These are phyloP conservation scores for Tenthredo distinguenda DNA, from an alignment of 2,888 invertebrate genomes.

Conservation along the genomic window DNA sequence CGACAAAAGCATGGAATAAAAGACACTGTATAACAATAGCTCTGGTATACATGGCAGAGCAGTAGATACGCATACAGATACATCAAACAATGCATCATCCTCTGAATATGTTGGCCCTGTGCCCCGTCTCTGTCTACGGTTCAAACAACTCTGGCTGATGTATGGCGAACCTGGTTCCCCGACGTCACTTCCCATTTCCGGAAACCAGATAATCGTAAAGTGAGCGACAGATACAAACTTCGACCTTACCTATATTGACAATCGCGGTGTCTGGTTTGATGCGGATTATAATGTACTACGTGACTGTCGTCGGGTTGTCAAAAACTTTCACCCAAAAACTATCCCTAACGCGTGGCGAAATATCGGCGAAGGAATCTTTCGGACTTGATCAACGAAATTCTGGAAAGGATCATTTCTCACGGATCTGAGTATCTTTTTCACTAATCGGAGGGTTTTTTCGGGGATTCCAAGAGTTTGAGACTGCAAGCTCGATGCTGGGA, in stretches of 20 bases:
- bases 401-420: background rate
- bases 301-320: background rate
- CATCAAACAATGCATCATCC: conserved; percentile 18
- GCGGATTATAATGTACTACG: background rate
- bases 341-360: background rate
- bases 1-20: conserved; percentile 59
- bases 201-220: conserved; percentile 57
- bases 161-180: conserved; percentile 56
- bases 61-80: background rate
- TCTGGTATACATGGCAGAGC: background rate
- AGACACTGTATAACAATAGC: conserved; percentile 62
- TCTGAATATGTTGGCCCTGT: conserved; percentile 34
- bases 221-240: background rate
- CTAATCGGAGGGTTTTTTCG: background rate
- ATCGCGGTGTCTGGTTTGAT: background rate
- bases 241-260: conserved; percentile 32
- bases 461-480: background rate
- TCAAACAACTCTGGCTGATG: conserved; percentile 60
- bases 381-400: background rate
- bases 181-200: conserved; percentile 67
- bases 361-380: background rate
- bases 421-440: background rate
- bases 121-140: conserved; percentile 48
- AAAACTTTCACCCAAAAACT: background rate
- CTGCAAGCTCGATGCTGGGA: background rate